Percentiles rank a stretch among this genome's conserved stretches.
phyloP scores from a whole-genome alignment of 1,140 invertebrate genomes.

The Drosophila pseudoobscura region DNA sequence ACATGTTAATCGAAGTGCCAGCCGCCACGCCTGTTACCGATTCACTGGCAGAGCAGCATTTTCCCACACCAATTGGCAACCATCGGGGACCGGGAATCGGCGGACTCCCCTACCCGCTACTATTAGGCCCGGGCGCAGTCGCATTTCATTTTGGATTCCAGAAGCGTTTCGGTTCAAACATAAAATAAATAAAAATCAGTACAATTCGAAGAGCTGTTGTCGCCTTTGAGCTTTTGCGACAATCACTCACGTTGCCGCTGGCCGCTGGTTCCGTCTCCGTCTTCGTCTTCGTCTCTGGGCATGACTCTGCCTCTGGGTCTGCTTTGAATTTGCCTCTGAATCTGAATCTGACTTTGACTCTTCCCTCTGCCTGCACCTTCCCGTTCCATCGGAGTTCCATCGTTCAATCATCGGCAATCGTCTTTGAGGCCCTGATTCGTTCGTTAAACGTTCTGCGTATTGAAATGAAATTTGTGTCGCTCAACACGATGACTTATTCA shows the following conservation, averaged over 20 bases:
- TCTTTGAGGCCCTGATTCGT: constrained; percentile 53
- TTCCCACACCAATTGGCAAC: constrained; percentile 73
- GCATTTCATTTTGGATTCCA: constrained; percentile 69
- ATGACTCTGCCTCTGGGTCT: too few species aligned
- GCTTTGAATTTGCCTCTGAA: too few species aligned
- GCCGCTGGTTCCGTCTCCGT: constrained; percentile 59
- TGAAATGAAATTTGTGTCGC: constrained; percentile 81
- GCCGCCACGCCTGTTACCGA: constrained; percentile 30
- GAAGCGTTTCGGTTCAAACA: constrained; percentile 76
- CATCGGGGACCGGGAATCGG: constrained; percentile 9
- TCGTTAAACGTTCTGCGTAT: constrained; percentile 76
- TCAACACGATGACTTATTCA: constrained; percentile 81
- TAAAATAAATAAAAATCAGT: constrained; percentile 82
- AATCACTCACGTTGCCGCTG: constrained; percentile 74
- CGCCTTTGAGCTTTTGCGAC: constrained; percentile 81
- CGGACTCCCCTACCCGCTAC: not conserved
- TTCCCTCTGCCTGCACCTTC: not conserved
- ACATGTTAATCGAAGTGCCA: constrained; percentile 60
- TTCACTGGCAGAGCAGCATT: constrained; percentile 30
- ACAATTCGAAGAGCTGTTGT: constrained; percentile 77
- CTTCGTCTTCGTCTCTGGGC: constrained; percentile 32
- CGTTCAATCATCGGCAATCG: constrained; percentile 67
- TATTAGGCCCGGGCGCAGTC: constrained; percentile 30
- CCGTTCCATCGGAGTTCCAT: not conserved
- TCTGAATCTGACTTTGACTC: not conserved